These are phyloP conservation scores for Leptobrachium leishanense DNA, from an alignment of 2,113 vertebrate species.

Conservation along the genomic window DNA sequence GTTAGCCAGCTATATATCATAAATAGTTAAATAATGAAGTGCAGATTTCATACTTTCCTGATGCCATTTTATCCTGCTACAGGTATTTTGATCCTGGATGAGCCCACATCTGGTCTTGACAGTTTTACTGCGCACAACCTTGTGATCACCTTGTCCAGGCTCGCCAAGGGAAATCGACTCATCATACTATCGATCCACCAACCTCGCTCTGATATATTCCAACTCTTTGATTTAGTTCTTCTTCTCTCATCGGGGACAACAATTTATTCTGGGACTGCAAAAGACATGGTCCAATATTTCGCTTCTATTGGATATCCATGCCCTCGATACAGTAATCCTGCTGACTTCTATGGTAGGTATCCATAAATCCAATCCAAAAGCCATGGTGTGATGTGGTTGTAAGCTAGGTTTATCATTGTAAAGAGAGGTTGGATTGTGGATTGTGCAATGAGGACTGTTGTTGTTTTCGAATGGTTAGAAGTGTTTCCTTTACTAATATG, in stretches of 20 bases:
- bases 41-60: neutral
- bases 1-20: no score
- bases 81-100: conserved; percentile 94
- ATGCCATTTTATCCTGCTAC: conserved; percentile 33
- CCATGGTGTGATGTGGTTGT: no score
- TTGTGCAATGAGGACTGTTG: neutral
- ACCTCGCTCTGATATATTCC: conserved; percentile 92
- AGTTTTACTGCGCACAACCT: conserved; percentile 96
- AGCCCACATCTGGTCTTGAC: conserved; percentile 94
- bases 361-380: neutral
- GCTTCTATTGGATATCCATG: conserved; percentile 84
- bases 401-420: no score
- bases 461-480: no score
- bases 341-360: conserved; percentile 88
- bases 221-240: conserved; percentile 90
- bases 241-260: conserved; percentile 86
- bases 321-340: conserved; percentile 91
- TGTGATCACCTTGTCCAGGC: conserved; percentile 86
- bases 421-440: no score
- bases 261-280: conserved; percentile 81
- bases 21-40: no score
- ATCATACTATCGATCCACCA: conserved; percentile 92
- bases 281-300: conserved; percentile 90
- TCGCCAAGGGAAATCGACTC: conserved; percentile 89
- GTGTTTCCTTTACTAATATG: no score